Base-by-base conservation (phyloP, 1,140 invertebrate genomes). In the Elymnias hypermnestra region DNA sequence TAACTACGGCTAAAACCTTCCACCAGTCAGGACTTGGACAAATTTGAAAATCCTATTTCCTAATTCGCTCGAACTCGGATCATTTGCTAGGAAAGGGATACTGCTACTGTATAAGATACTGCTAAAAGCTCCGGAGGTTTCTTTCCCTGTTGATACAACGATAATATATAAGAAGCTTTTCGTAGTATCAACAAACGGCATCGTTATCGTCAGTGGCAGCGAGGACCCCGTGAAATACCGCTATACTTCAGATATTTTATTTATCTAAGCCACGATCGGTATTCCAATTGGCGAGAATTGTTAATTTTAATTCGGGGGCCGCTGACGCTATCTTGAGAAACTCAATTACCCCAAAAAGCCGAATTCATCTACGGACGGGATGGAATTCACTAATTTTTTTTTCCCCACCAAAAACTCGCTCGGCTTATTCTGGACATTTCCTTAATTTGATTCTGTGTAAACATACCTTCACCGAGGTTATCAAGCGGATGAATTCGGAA, bases 311-410 rank as follows among this genome's bases (percentile, higher is more conserved):
- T 64, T 57, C 38, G 52, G 19, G 54, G 38, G 42, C 53, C 38
- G 39, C 45, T 36, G 53, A 35, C 49, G 43, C 45, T 42, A 45
- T 59, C 58, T 50, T 43, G 7, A 36, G 51, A 67, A 69, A 71
- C 62, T 71, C 60, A 65, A 73, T 73, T 72, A 72, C 47, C 53
- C 40, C 52, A 55, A 59, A 65, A 57, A 60, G 55, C 57, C 57
- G 61, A 57, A 63, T 51, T 42, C 39, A 57, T 54, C 54, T 33
- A 25, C 10, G 18, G 29, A 18, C 47, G 44, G 40, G 52, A 51
- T 53, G 44, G 49, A 43, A 53, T 57, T 44, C 36, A 38, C 25
- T 25, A 37, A 36, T 51, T 9, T 13, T 29, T 29, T 45, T 54
- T 56, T 44, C 47, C 22, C 21, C 41, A 36, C 29, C 25, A 37